A percentile compares a stretch with the other conserved stretches of the same genome.
Evolutionary conservation across 2,888 invertebrate species (phyloP).

Genomic region (Spisula subtruncata): DNA sequence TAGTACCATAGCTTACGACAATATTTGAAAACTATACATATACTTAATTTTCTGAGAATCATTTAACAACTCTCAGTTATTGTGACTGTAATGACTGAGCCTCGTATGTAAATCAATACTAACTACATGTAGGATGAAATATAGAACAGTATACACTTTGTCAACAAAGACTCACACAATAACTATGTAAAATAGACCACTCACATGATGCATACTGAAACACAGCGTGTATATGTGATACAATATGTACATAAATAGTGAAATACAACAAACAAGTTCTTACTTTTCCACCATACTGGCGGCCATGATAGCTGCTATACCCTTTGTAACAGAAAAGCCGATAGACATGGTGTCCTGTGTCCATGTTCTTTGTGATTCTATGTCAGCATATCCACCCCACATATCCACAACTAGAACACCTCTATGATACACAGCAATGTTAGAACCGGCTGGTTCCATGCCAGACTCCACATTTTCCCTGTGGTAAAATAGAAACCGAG

Average conservation of each 20-base stretch:
- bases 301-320: constrained; percentile 80
- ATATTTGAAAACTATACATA: too few relatives aligned
- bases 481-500: too few relatives aligned
- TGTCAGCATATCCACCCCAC: constrained; percentile 86
- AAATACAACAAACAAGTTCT: not conserved
- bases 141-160: too few relatives aligned
- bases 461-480: constrained; percentile 72
- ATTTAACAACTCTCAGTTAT: too few relatives aligned
- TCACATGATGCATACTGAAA: not conserved
- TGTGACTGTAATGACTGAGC: too few relatives aligned
- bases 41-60: too few relatives aligned
- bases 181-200: too few relatives aligned
- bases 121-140: too few relatives aligned
- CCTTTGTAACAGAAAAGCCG: constrained; percentile 81
- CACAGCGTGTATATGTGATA: not conserved
- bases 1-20: too few relatives aligned
- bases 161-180: too few relatives aligned
- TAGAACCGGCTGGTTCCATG: constrained; percentile 75
- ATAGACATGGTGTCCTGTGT: constrained; percentile 79
- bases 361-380: constrained; percentile 79
- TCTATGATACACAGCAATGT: constrained; percentile 82
- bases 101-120: too few relatives aligned
- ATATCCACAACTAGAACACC: constrained; percentile 84
- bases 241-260: too few relatives aligned
- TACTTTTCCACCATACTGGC: constrained; percentile 87